Evolutionary conservation across 2,113 vertebrate genomes (phyloP).

Genomic region (Edolisoma coerulescens): DNA sequence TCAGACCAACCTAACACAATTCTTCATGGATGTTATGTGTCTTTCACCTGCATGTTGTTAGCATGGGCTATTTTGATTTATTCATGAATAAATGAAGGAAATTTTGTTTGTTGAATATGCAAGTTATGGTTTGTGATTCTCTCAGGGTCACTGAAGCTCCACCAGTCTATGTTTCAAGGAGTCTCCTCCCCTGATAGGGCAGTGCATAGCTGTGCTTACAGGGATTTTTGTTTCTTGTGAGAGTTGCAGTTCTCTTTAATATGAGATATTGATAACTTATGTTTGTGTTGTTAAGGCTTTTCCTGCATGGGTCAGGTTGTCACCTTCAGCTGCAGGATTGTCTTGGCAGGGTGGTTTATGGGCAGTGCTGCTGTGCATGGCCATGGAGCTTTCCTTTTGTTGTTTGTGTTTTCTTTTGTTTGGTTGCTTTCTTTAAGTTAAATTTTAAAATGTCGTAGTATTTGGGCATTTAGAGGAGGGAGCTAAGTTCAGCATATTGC

Average conservation of each 20-base stretch:
- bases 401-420: background rate
- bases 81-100: constrained; percentile 33
- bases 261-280: background rate
- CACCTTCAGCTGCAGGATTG: background rate
- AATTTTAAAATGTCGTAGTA: background rate
- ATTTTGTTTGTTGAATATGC: constrained; percentile 17
- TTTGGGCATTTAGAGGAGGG: background rate
- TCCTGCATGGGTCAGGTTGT: background rate
- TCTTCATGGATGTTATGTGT: constrained; percentile 59
- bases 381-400: background rate
- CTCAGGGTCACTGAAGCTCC: background rate
- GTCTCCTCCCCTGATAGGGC: background rate
- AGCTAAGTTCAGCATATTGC: background rate
- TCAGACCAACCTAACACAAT: constrained; percentile 69
- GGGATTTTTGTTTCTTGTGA: background rate
- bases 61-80: constrained; percentile 50
- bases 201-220: background rate
- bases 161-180: constrained; percentile 18
- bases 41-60: constrained; percentile 60
- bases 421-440: background rate
- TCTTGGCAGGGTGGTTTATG: background rate
- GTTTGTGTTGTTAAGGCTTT: background rate
- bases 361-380: background rate
- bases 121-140: background rate
- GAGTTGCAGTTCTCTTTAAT: background rate